Base-by-base conservation (phyloP, 2,797 vertebrate species). In the Platyrinchus mystaceus region DNA sequence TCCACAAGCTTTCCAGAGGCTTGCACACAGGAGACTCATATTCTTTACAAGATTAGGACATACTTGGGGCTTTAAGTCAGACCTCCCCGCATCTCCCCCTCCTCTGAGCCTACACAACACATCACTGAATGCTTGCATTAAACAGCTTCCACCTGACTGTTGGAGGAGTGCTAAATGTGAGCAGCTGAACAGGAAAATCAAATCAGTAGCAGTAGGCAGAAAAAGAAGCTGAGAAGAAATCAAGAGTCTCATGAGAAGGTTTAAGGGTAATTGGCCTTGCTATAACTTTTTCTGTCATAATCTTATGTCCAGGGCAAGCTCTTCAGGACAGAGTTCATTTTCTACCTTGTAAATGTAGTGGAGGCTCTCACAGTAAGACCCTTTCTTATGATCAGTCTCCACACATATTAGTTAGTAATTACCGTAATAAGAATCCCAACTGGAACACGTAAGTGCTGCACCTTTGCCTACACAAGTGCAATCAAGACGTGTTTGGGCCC, bases 1-100 rank as follows among this genome's bases (percentile, higher is more conserved):
- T 37, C 36, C 47, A 69, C 84, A 78, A 95, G 66, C 32, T 78
- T 95, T 66, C 55, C 50, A 89, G 36, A 84, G 16, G 27, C 32
- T 49, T 76, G 43, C 21, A 82, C 22, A 30, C 69, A 47, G 18
- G 39, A 70, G 62, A 84, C n/a, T 49, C 26, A 4, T 71, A 78
- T 55, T 85, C 79, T 91, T 95, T 88, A 93, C 58, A 86, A 91
- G 53, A 75, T 81, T 73, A 89, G 59, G 63, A 44, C 39, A 78
- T 88, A 91, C 62, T 59, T 95, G 22, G 5, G 69, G 22, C 15
- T 75, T 84, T 85, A 71, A 87, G 30, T 18, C 66, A 88, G 85
- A 82, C 55, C 26, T 87, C 34, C 52, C 50, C 43, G 64, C 2
- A 0, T 71, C 11, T 81, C n/a, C 47, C 43, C 56, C n/a, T 87